These are phyloP conservation scores for Sclerurus mexicanus DNA, from an alignment of 2,113 vertebrate species.

Conservation along the genomic window DNA sequence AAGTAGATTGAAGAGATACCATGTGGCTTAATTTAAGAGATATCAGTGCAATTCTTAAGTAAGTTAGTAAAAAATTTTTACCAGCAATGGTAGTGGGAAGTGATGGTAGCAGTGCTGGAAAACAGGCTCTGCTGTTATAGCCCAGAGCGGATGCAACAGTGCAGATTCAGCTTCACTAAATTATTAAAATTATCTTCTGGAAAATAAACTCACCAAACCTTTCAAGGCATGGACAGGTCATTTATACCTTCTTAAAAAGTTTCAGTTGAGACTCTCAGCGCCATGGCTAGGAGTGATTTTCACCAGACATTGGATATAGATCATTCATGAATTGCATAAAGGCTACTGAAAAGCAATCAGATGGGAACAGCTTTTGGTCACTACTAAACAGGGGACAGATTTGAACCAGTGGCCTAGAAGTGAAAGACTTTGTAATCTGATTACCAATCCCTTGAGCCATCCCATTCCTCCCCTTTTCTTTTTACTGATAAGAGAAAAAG, in stretches of 20 bases:
- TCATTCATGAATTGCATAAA: slow-evolving; percentile 57
- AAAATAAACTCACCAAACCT: not conserved
- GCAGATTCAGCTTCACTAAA: not conserved
- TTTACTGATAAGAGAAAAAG: slow-evolving; percentile 69
- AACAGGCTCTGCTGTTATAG: not conserved
- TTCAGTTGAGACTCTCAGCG: not conserved
- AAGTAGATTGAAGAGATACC: slow-evolving; percentile 11
- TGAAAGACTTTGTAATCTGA: slow-evolving; percentile 77
- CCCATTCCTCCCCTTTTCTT: slow-evolving; percentile 60
- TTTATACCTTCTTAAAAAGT: slow-evolving; percentile 5
- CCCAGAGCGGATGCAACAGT: not conserved
- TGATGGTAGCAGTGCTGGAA: not conserved
- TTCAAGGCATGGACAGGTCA: not conserved
- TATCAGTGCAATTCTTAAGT: slow-evolving; percentile 31
- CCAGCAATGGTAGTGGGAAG: not conserved
- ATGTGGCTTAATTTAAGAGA: slow-evolving; percentile 30
- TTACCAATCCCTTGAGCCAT: slow-evolving; percentile 73
- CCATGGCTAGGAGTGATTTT: slow-evolving; percentile 10
- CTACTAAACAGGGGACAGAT: slow-evolving; percentile 68
- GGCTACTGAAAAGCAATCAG: slow-evolving; percentile 66
- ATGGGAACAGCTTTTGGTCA: slow-evolving; percentile 68
- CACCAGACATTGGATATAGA: slow-evolving; percentile 33
- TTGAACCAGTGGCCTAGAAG: slow-evolving; percentile 75
- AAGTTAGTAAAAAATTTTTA: slow-evolving; percentile 43
- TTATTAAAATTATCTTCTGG: slow-evolving; percentile 6